Evolutionary conservation across 2,797 vertebrate genomes (phyloP).

Genomic region (Gobionotothen gibberifrons): DNA sequence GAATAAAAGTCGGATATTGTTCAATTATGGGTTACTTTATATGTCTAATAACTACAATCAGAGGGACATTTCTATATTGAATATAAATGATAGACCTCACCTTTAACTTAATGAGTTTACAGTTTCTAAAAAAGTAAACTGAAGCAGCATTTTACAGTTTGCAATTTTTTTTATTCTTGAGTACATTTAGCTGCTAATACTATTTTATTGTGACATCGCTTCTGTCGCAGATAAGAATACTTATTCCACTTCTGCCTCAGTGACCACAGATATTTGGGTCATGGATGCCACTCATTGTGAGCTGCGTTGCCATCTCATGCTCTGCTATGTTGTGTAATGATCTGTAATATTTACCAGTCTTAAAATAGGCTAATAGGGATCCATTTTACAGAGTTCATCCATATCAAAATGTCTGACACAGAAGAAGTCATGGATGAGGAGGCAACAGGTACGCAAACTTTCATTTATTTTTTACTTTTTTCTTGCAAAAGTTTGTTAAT

Average conservation of each 20-base stretch:
- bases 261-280: slow-evolving; percentile 13
- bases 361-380: slow-evolving; percentile 67
- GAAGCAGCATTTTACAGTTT: neutral
- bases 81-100: neutral
- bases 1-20: neutral
- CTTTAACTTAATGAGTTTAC: neutral
- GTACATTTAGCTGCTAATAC: neutral
- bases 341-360: slow-evolving; percentile 51
- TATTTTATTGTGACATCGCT: neutral
- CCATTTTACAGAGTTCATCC: slow-evolving; percentile 66
- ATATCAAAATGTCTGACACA: slow-evolving; percentile 80
- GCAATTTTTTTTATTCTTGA: neutral
- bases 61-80: too few relatives aligned
- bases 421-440: slow-evolving; percentile 71
- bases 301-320: slow-evolving; percentile 21
- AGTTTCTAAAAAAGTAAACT: neutral
- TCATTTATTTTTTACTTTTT: neutral
- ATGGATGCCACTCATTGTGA: slow-evolving; percentile 14
- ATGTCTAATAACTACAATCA: too few relatives aligned
- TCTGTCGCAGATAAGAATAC: neutral
- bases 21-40: too few relatives aligned
- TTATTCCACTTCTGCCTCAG: neutral
- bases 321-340: slow-evolving; percentile 52
- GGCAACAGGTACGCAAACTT: slow-evolving; percentile 35
- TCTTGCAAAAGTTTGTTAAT: neutral